Conservation (phyloP, 1,140 invertebrate species). For the Drosophila nikananu region DNA sequence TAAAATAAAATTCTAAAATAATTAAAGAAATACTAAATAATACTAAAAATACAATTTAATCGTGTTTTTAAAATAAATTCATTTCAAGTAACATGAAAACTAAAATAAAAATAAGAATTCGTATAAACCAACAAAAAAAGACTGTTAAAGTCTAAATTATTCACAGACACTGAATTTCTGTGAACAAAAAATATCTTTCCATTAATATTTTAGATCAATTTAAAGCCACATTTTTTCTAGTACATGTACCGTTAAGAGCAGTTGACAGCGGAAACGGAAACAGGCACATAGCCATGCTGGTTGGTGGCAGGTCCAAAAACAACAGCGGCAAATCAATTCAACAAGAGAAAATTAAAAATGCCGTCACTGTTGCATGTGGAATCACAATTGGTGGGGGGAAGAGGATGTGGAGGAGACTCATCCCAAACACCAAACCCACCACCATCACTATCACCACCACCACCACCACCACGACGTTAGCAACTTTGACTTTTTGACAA, state of each 20-base stretch:
- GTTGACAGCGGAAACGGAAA: conserved; percentile 70
- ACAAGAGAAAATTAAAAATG: conserved; percentile 75
- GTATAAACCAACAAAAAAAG: too few relatives aligned
- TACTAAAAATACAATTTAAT: too few relatives aligned
- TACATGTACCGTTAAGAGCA: not conserved
- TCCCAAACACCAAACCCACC: not conserved
- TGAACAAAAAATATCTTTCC: not conserved
- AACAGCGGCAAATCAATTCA: conserved; percentile 65
- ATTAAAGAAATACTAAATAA: too few relatives aligned
- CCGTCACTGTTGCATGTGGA: conserved; percentile 63
- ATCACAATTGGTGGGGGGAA: conserved; percentile 45
- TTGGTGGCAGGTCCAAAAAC: conserved; percentile 8
- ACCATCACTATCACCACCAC: too few relatives aligned
- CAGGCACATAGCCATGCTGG: conserved; percentile 28
- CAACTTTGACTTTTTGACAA: conserved; percentile 61
- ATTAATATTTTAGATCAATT: not conserved
- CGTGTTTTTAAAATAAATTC: too few relatives aligned
- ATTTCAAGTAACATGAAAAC: too few relatives aligned
- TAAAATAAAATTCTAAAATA: too few relatives aligned
- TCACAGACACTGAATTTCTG: not conserved
- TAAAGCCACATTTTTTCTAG: not conserved
- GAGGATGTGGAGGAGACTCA: not conserved
- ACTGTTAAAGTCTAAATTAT: not conserved
- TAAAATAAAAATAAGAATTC: too few relatives aligned
- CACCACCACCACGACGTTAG: conserved; percentile 3